These are phyloP conservation scores for Eudemis profundana DNA, from an alignment of 2,888 invertebrate species.

Conservation along the genomic window DNA sequence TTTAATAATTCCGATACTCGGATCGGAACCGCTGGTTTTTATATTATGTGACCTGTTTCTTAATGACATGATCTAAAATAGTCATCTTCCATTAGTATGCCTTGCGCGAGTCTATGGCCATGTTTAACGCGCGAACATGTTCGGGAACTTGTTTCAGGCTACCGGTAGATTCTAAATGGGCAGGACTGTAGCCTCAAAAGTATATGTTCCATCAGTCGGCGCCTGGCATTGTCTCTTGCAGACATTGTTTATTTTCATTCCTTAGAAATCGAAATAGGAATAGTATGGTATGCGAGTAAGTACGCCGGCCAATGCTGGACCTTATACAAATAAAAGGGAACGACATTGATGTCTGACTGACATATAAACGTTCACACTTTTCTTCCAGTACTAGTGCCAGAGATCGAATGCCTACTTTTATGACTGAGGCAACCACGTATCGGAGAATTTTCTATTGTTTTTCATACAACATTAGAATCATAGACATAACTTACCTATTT, in stretches of 20 bases:
- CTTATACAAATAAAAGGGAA: neutral
- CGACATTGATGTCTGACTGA: neutral
- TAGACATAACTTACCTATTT: too few species aligned
- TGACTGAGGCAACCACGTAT: too few species aligned
- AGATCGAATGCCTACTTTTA: neutral
- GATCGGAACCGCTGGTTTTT: slow-evolving; percentile 71
- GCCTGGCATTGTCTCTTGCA: slow-evolving; percentile 35
- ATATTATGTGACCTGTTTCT: slow-evolving; percentile 80
- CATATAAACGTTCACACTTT: neutral
- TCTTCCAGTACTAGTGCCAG: neutral
- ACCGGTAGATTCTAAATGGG: slow-evolving; percentile 56
- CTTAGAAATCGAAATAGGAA: slow-evolving; percentile 29
- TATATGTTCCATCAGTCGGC: slow-evolving; percentile 53
- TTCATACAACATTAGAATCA: too few species aligned
- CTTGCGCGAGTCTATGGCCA: slow-evolving; percentile 65
- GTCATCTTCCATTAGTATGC: slow-evolving; percentile 78
- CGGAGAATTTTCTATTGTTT: too few species aligned
- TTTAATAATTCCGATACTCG: slow-evolving; percentile 69
- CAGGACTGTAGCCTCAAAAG: slow-evolving; percentile 55
- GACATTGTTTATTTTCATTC: slow-evolving; percentile 38
- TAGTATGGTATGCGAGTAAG: slow-evolving; percentile 19
- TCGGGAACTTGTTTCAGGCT: slow-evolving; percentile 67
- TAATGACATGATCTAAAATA: slow-evolving; percentile 77
- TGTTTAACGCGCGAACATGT: slow-evolving; percentile 66
- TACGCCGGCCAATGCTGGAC: slow-evolving; percentile 3